phyloP scores from a whole-genome alignment of 1,140 invertebrate genomes.

The Oreohelix idahoensis region DNA sequence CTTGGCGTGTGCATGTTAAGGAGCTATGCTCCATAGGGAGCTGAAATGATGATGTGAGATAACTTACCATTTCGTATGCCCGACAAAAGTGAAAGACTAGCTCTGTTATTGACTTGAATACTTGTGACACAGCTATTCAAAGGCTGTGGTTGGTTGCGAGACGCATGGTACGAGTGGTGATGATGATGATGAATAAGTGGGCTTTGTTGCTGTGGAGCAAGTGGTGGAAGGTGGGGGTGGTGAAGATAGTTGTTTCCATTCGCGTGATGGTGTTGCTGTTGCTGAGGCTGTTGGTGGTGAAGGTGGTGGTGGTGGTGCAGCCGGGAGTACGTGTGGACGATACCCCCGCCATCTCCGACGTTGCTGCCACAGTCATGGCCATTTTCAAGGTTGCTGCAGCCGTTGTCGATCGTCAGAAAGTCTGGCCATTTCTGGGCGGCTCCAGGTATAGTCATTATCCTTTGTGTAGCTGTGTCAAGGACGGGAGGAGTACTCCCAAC shows the following conservation, averaged over 20 bases:
- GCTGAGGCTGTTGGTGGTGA: background rate
- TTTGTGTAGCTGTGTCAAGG: background rate
- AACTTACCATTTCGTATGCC: background rate
- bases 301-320: background rate
- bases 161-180: background rate
- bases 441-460: background rate
- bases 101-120: background rate
- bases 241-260: background rate
- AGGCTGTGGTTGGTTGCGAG: background rate
- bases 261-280: background rate
- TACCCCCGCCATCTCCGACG: background rate
- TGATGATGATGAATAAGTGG: background rate
- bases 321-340: background rate
- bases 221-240: background rate
- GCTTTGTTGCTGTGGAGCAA: background rate
- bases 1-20: too few species aligned
- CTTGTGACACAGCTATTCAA: background rate
- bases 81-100: background rate
- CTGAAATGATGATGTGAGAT: too few species aligned
- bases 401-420: background rate
- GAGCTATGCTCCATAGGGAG: too few species aligned
- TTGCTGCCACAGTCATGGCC: background rate
- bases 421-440: slow-evolving; percentile 3
- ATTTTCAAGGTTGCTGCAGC: background rate
- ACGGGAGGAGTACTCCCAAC: background rate